phyloP scores from a whole-genome alignment of 2,888 invertebrate genomes.

The Erpobdella octoculata region DNA sequence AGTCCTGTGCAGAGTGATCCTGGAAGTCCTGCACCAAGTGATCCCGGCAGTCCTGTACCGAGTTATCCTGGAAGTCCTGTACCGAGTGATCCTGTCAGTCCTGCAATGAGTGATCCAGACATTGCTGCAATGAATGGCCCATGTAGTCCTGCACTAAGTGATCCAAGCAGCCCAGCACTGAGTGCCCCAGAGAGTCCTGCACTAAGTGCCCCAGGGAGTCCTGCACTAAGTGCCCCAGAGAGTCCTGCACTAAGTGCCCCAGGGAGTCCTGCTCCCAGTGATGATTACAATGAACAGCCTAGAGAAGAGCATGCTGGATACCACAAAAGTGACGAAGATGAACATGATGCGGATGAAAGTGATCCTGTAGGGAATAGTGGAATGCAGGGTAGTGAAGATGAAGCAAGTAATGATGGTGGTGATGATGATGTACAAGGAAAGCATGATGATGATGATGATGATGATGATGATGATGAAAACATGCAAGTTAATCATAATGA shows the following conservation, averaged over 20 bases:
- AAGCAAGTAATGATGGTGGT: constrained; percentile 24
- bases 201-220: constrained; percentile 21
- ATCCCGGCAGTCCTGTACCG: constrained; percentile 31
- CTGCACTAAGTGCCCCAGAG: constrained; percentile 16
- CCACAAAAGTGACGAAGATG: no score
- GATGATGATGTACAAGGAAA: constrained; percentile 29
- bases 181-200: constrained; percentile 21
- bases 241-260: constrained; percentile 18
- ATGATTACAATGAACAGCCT: constrained; percentile 34
- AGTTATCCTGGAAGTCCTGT: constrained; percentile 34
- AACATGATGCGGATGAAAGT: no score
- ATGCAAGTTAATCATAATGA: constrained; percentile 5
- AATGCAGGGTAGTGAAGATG: constrained; percentile 28
- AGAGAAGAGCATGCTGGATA: constrained; percentile 27
- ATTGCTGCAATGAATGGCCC: constrained; percentile 20
- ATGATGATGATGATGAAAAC: background rate
- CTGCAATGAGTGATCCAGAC: constrained; percentile 7
- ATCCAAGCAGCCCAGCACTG: constrained; percentile 14
- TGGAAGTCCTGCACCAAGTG: constrained; percentile 34
- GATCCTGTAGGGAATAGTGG: constrained; percentile 22
- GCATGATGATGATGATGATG: constrained; percentile 28
- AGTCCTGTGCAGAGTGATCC: constrained; percentile 34
- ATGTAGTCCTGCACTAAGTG: constrained; percentile 16
- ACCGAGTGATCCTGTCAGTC: constrained; percentile 35
- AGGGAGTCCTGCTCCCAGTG: constrained; percentile 24